A percentile compares a stretch with the other conserved stretches of the same genome.
These are phyloP conservation scores for Gymnothorax reevesii DNA, from an alignment of 2,797 vertebrate species.

Conservation along the genomic window DNA sequence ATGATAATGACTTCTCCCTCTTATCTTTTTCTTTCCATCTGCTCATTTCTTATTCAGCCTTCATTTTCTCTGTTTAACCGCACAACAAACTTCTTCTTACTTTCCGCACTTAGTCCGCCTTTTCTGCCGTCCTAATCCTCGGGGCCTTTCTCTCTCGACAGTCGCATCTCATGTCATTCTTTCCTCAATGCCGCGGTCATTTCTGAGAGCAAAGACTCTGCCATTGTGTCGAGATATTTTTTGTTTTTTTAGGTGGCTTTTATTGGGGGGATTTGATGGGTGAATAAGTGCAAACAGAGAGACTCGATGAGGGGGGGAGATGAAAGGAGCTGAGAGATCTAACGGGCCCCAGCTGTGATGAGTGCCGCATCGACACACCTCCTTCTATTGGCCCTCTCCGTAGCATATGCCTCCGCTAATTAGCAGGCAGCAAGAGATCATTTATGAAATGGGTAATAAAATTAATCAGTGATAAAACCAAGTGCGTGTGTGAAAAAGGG, in stretches of 20 bases:
- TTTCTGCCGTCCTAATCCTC: neutral
- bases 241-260: neutral
- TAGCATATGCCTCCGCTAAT: constrained; percentile 7
- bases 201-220: neutral
- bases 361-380: neutral
- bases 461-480: constrained; percentile 11
- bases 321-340: neutral
- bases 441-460: constrained; percentile 25
- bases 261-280: neutral
- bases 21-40: constrained; percentile 18
- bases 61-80: neutral
- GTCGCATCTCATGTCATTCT: neutral
- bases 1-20: neutral
- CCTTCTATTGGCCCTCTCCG: constrained; percentile 9
- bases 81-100: neutral
- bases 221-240: constrained; percentile 13
- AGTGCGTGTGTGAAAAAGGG: neutral
- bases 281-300: neutral
- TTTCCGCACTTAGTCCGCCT: neutral
- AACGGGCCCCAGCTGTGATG: constrained; percentile 19
- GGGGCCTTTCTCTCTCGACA: no score
- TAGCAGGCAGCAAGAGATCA: neutral
- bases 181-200: neutral
- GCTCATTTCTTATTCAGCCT: neutral
- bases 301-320: neutral